Evolutionary conservation across 2,888 invertebrate genomes (phyloP).

Genomic region (Trissolcus brochymenae): DNA sequence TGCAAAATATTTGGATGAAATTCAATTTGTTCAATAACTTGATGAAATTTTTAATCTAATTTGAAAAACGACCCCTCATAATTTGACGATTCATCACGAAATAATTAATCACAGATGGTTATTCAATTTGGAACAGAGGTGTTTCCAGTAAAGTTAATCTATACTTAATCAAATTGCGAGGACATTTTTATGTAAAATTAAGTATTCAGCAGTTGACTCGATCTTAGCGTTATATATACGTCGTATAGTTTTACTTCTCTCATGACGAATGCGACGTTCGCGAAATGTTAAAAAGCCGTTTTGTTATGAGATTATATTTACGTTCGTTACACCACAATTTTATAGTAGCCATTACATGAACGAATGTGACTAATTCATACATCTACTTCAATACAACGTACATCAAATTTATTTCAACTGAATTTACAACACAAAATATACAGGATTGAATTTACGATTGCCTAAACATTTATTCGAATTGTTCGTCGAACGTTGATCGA

Average conservation of each 20-base stretch:
- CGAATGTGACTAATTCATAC: neutral
- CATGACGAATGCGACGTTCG: constrained; percentile 12
- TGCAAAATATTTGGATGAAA: constrained; percentile 4
- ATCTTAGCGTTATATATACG: neutral
- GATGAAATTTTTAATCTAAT: too few species aligned
- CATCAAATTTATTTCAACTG: neutral
- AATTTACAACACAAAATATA: neutral
- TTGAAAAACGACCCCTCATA: too few species aligned
- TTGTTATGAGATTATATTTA: constrained; percentile 12
- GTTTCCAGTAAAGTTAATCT: too few species aligned
- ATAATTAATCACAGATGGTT: too few species aligned
- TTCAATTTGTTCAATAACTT: neutral
- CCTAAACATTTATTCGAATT: too few species aligned
- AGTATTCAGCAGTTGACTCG: neutral
- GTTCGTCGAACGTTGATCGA: too few species aligned
- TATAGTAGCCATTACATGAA: constrained; percentile 21
- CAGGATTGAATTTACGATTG: too few species aligned
- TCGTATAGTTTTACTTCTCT: constrained; percentile 9
- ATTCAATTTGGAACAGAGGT: too few species aligned
- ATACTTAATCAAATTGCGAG: too few species aligned
- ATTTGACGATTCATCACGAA: too few species aligned
- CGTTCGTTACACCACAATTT: constrained; percentile 26
- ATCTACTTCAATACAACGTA: neutral
- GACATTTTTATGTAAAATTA: constrained; percentile 1
- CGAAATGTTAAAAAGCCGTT: constrained; percentile 6